Conservation (phyloP, 2,797 vertebrate species). For the Oryzias dopingdopingensis region DNA sequence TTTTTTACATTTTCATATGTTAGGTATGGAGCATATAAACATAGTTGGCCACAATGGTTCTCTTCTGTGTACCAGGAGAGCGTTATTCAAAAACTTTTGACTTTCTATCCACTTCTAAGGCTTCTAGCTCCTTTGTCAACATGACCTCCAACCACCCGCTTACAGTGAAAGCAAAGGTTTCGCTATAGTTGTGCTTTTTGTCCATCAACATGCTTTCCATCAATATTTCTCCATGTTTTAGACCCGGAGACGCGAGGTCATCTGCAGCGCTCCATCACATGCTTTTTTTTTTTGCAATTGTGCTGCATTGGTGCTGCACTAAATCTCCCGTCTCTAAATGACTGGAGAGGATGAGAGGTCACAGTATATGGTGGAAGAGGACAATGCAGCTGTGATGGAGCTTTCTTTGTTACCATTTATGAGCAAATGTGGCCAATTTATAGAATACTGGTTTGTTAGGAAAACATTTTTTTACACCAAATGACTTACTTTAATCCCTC, state of each 20-base stretch:
- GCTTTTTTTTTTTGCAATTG: slow-evolving; percentile 53
- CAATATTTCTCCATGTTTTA: slow-evolving; percentile 55
- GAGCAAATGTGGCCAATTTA: slow-evolving; percentile 46
- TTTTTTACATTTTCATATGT: no score
- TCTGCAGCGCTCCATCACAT: slow-evolving; percentile 37
- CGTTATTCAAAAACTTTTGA: slow-evolving; percentile 43
- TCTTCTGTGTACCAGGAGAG: slow-evolving; percentile 26
- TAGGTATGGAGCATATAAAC: not conserved
- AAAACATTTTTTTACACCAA: slow-evolving; percentile 19
- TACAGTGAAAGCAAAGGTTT: slow-evolving; percentile 54
- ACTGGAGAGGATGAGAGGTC: slow-evolving; percentile 68
- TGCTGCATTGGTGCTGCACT: slow-evolving; percentile 40
- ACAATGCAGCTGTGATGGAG: slow-evolving; percentile 53
- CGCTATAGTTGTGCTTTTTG: slow-evolving; percentile 44
- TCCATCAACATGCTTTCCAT: slow-evolving; percentile 56
- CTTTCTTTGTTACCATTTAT: slow-evolving; percentile 46
- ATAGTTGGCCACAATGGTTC: slow-evolving; percentile 17
- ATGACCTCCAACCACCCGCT: slow-evolving; percentile 51
- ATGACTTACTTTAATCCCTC: slow-evolving; percentile 2
- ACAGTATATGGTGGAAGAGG: slow-evolving; percentile 68
- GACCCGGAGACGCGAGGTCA: slow-evolving; percentile 50
- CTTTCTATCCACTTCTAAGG: slow-evolving; percentile 46
- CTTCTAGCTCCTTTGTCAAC: slow-evolving; percentile 37
- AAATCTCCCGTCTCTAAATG: slow-evolving; percentile 68
- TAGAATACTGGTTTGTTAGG: slow-evolving; percentile 25